Percentiles rank a stretch among this genome's conserved stretches.
Conservation (phyloP, 2,113 vertebrate species). For the Paralichthys olivaceus region DNA sequence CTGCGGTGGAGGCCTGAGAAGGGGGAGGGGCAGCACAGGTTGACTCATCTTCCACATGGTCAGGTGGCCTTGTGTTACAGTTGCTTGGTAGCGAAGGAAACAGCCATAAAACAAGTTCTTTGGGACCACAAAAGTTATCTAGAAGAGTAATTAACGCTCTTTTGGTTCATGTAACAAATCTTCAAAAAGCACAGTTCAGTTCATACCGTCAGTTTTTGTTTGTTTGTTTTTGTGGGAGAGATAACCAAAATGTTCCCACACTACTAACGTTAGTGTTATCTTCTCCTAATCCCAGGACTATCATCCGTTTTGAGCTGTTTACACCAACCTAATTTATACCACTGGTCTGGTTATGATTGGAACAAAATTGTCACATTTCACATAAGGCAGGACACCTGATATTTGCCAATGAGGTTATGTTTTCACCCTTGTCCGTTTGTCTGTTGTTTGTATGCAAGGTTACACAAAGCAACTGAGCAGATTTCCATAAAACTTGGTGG, state of each 20-base stretch:
- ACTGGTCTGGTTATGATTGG: not conserved
- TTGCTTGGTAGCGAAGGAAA: slow-evolving; percentile 8
- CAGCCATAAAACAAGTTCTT: slow-evolving; percentile 10
- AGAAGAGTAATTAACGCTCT: not conserved
- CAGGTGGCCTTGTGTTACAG: slow-evolving; percentile 14
- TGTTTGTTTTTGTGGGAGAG: not conserved
- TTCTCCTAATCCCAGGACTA: not conserved
- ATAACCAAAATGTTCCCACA: not conserved
- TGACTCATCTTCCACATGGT: not conserved
- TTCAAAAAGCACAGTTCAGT: not conserved
- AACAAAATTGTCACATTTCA: too few relatives aligned
- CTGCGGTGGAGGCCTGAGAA: slow-evolving; percentile 23
- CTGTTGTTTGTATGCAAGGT: too few relatives aligned
- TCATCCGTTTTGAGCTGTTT: not conserved
- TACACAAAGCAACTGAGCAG: too few relatives aligned
- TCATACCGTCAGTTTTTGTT: not conserved
- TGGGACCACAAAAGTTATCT: not conserved
- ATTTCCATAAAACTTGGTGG: too few relatives aligned
- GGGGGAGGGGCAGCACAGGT: not conserved
- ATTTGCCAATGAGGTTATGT: too few relatives aligned
- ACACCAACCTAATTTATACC: too few relatives aligned
- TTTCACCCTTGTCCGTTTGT: too few relatives aligned
- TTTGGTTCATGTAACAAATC: not conserved
- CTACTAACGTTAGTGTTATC: not conserved
- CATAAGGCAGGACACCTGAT: too few relatives aligned